Percentiles rank a stretch among this genome's conserved stretches.
phyloP scores from a whole-genome alignment of 2,888 invertebrate genomes.

The Drosophila anomalipes region DNA sequence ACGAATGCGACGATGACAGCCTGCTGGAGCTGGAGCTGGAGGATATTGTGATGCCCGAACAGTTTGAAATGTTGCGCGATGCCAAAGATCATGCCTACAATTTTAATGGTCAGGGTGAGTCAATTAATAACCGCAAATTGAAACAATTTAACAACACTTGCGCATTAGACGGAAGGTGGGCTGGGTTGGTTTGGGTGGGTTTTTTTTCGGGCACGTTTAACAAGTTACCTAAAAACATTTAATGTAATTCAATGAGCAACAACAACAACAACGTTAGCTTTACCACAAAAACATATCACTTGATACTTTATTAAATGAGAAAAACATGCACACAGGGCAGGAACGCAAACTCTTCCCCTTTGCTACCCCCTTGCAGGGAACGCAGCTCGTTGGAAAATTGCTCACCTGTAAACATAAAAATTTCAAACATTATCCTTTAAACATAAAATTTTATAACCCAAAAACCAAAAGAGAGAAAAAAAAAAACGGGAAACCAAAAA shows the following conservation, averaged over 20 bases:
- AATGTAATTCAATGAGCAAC: slow-evolving; percentile 68
- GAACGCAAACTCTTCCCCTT: neutral
- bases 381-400: slow-evolving; percentile 67
- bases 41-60: slow-evolving; percentile 81
- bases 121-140: slow-evolving; percentile 2
- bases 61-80: slow-evolving; percentile 80
- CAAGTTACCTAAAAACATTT: slow-evolving; percentile 69
- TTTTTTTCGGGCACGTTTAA: slow-evolving; percentile 12
- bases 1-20: slow-evolving; percentile 68
- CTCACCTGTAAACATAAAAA: slow-evolving; percentile 81
- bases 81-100: slow-evolving; percentile 78
- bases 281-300: slow-evolving; percentile 78
- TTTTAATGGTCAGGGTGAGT: slow-evolving; percentile 76
- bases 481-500: slow-evolving; percentile 61
- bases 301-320: slow-evolving; percentile 79
- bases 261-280: slow-evolving; percentile 43
- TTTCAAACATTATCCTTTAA: slow-evolving; percentile 81
- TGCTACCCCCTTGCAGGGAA: neutral
- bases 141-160: slow-evolving; percentile 54
- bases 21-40: slow-evolving; percentile 61
- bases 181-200: neutral
- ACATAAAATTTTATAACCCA: slow-evolving; percentile 80
- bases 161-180: slow-evolving; percentile 43
- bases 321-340: slow-evolving; percentile 67
- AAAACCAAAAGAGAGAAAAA: slow-evolving; percentile 39